These are phyloP conservation scores for Sturmia bella DNA, from an alignment of 2,888 invertebrate genomes.

Conservation along the genomic window DNA sequence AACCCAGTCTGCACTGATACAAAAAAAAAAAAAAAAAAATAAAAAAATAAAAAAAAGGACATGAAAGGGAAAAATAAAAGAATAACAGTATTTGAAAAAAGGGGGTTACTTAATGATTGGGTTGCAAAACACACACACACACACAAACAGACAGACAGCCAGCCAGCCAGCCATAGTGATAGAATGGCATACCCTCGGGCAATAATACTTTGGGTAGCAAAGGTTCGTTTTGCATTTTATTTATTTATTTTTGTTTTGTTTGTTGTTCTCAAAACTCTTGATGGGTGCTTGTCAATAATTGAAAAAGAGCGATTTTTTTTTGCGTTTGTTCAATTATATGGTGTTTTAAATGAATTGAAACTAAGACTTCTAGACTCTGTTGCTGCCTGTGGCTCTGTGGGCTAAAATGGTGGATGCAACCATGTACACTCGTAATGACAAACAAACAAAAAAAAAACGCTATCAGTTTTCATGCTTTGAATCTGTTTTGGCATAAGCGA, in stretches of 20 bases:
- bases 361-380: slow-evolving; percentile 11
- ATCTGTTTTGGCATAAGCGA: too few species aligned
- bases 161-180: neutral
- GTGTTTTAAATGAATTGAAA: slow-evolving; percentile 34
- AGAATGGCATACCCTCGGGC: slow-evolving; percentile 46
- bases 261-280: slow-evolving; percentile 5
- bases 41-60: neutral
- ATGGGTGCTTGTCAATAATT: slow-evolving; percentile 63
- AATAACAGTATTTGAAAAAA: slow-evolving; percentile 30
- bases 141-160: too few species aligned
- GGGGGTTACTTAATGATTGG: slow-evolving; percentile 34
- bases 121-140: slow-evolving; percentile 1
- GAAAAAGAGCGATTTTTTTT: slow-evolving; percentile 28
- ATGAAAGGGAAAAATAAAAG: slow-evolving; percentile 33
- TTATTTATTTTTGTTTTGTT: neutral
- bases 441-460: neutral
- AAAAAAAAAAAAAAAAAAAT: neutral
- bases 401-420: slow-evolving; percentile 39
- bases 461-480: too few species aligned
- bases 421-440: slow-evolving; percentile 11
- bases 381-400: neutral
- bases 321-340: slow-evolving; percentile 25
- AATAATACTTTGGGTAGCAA: slow-evolving; percentile 41
- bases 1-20: neutral
- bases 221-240: slow-evolving; percentile 13